Evolutionary conservation across 2,113 vertebrate genomes (phyloP), one percentile per base, ranked within the genome.

Genomic region (Hassar affinis): DNA sequence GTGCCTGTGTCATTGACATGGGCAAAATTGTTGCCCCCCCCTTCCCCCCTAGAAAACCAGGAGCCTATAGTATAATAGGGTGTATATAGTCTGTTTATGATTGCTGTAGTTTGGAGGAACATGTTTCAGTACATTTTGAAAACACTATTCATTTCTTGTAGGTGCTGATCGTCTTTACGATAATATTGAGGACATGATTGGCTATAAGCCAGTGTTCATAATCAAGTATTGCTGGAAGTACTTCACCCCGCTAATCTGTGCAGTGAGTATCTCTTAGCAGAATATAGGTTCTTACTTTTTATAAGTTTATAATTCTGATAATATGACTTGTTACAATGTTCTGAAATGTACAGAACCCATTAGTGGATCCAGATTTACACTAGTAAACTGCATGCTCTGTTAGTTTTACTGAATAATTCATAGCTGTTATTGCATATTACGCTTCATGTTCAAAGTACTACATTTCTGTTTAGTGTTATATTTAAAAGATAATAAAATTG

Each of bases 131-230:
- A 33, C 11, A 27, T 11, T 76, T 56, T 35, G 0, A 76, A 77
- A 35, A 10, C 54, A 6, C 51, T 76, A 1, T 54, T 54, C 1
- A 22, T 17, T 35, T 87, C 35, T 27, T 7, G 1, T 86, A 94
- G 97, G 97, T 88, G 95, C 94, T 1, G 91, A 98, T 52, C 96
- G 94, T 81, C 96, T 98, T 91, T 98, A 97, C 68, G 94, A 96
- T 86, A 98, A 96, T 88, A 66, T 99, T 0, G 96, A 96, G 85
- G 97, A 97, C 90, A 99, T 99, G 98, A 98, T 98, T 85, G 97
- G 97, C 30, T 98, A 96, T 90, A 94, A 90, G 45, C 98, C 97
- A 0, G 91, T 93, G 81, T 91, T 95, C 0, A 17, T 97, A 87
- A 92, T 98, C 81, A 98, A 98, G 90, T 93, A 96, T 71, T 97